Conservation (phyloP, 1,140 invertebrate genomes). For the Platyura marginata region DNA sequence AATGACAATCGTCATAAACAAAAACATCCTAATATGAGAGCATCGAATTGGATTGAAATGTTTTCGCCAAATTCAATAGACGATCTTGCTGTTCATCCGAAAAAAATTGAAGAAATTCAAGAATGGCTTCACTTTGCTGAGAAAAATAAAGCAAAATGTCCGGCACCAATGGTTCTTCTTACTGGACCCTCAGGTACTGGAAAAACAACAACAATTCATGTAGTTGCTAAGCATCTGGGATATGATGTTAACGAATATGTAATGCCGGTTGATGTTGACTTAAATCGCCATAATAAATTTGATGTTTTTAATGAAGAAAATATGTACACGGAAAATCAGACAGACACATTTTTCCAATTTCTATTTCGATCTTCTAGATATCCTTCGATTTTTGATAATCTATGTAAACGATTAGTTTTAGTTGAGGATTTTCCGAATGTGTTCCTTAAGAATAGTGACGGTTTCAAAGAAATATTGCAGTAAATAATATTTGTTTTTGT, state of each 20-base stretch:
- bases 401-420: constrained; percentile 33
- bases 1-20: too few relatives aligned
- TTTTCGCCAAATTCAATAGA: constrained; percentile 30
- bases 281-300: constrained; percentile 1
- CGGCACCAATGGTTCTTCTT: constrained; percentile 37
- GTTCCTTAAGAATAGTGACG: constrained; percentile 34
- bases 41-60: constrained; percentile 31
- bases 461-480: constrained; percentile 42
- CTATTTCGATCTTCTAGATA: constrained; percentile 46
- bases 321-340: constrained; percentile 32
- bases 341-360: constrained; percentile 45
- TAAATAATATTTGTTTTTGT: constrained; percentile 23
- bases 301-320: constrained; percentile 13
- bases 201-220: constrained; percentile 41
- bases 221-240: constrained; percentile 34
- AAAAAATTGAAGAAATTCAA: constrained; percentile 40
- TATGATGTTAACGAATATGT: constrained; percentile 49
- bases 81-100: constrained; percentile 37
- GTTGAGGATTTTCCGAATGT: constrained; percentile 62
- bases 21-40: not conserved
- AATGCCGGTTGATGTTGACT: constrained; percentile 38
- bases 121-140: constrained; percentile 28
- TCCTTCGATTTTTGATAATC: constrained; percentile 34
- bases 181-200: constrained; percentile 52
- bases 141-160: constrained; percentile 19